A percentile compares a stretch with the other conserved stretches of the same genome.
These are phyloP conservation scores for Prenolepis imparis DNA, from an alignment of 2,888 invertebrate genomes.

Conservation along the genomic window DNA sequence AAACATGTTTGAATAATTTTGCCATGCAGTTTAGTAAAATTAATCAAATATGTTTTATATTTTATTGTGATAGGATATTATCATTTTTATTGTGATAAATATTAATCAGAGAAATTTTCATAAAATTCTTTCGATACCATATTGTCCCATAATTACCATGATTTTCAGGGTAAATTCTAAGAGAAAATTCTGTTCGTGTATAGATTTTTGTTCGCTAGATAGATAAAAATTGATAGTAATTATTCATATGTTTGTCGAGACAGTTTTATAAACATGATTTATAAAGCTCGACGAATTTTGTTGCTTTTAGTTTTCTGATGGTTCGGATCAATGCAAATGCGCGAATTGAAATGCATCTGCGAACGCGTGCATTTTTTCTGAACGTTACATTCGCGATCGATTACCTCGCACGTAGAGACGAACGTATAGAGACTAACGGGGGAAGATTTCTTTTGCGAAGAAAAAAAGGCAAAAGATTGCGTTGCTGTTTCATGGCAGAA, in stretches of 20 bases:
- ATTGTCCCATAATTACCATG: too few relatives aligned
- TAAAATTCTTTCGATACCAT: too few relatives aligned
- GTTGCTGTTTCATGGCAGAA: conserved; percentile 60
- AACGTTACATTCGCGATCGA: conserved; percentile 14
- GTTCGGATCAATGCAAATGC: neutral
- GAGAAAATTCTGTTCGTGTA: too few relatives aligned
- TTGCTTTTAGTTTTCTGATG: neutral
- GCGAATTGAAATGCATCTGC: conserved; percentile 32
- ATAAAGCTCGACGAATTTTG: neutral
- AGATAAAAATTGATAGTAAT: neutral
- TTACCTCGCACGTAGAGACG: conserved; percentile 76
- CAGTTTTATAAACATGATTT: neutral
- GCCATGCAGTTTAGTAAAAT: too few relatives aligned
- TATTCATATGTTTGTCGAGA: neutral
- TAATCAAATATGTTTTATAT: too few relatives aligned
- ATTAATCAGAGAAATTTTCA: too few relatives aligned
- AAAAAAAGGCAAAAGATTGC: conserved; percentile 66
- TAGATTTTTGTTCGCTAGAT: neutral
- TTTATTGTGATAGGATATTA: too few relatives aligned
- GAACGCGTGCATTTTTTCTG: conserved; percentile 16
- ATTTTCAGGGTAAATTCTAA: too few relatives aligned
- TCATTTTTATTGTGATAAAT: too few relatives aligned
- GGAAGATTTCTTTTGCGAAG: conserved; percentile 63
- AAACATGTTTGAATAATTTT: too few relatives aligned
- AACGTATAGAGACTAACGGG: conserved; percentile 54